Base-by-base conservation (phyloP, 2,797 vertebrate species). In the Delichon dasypus region DNA sequence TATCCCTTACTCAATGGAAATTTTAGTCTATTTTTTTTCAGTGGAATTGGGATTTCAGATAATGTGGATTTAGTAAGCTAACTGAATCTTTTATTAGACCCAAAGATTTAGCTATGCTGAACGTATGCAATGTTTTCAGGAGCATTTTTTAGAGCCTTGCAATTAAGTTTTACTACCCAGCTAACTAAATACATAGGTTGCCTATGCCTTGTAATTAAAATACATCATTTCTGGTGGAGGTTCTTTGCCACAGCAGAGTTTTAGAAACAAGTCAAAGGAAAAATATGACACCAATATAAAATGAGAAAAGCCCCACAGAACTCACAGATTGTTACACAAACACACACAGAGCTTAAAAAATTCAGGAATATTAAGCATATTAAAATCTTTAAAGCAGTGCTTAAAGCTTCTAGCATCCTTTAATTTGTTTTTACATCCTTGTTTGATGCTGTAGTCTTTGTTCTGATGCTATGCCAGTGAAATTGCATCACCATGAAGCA, bases 141-240 rank as follows among this genome's bases (percentile, higher is more conserved):
- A 95, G 53, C 13, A 70, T 54, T 88, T 96, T 89, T 94, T 88
- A 96, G 45, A 95, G 58, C 42, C 91, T 89, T 88, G 74, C 68
- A 83, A 94, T 96, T 96, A 95, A 96, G 88, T 93, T 96, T 95
- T 93, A 96, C 76, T 90, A 47, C 85, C 65, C 85, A 94, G 75
- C 81, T 96, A 97, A 91, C 64, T 88, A 64, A 96, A 92, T 91
- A 97, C 92, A 61, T n/a, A 79, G 40, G 73, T 76, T 92, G 45
- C 72, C 91, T 92, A 92, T 73, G 44, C 78, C 84, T 84, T 83
- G 76, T 95, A 96, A 92, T 97, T 96, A 97, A 97, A 97, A 95
- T 71, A 92, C 38, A 95, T 95, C 8, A 87, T 87, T 94, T 85
- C 94, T 96, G 84, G 60, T 88, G 89, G 93, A 97, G 89, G 88